Evolutionary conservation across 1,140 invertebrate species (phyloP).

Genomic region (Linepithema humile): DNA sequence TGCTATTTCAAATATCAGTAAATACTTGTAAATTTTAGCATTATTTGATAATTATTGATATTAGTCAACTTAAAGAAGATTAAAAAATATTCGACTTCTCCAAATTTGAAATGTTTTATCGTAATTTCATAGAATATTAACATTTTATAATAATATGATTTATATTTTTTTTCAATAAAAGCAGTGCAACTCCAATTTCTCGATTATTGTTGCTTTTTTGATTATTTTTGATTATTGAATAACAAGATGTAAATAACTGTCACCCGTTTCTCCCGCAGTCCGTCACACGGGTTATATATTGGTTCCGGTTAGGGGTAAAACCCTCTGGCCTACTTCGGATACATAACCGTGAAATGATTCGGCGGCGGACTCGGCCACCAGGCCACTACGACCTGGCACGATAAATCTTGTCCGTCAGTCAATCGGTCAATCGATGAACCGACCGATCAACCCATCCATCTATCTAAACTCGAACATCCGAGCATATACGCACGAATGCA

Average conservation of each 20-base stretch:
- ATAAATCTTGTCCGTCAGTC: slow-evolving; percentile 53
- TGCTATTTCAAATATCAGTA: no score
- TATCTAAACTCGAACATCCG: slow-evolving; percentile 18
- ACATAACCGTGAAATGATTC: slow-evolving; percentile 45
- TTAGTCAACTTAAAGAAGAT: not conserved
- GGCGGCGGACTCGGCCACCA: not conserved
- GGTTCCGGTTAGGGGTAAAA: not conserved
- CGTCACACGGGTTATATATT: not conserved
- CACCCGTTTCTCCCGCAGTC: not conserved
- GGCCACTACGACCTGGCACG: slow-evolving; percentile 17
- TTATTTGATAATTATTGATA: not conserved
- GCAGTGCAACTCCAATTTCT: not conserved
- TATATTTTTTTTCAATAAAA: not conserved
- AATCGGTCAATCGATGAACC: slow-evolving; percentile 54
- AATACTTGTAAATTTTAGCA: not conserved
- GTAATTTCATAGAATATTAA: not conserved
- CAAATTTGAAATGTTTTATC: not conserved
- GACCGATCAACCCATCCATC: slow-evolving; percentile 49
- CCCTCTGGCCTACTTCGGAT: slow-evolving; percentile 9
- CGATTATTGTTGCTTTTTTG: not conserved
- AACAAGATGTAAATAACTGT: not conserved
- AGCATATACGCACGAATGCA: not conserved
- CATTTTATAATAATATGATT: not conserved
- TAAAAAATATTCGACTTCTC: not conserved
- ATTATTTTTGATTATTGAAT: not conserved